phyloP scores from a whole-genome alignment of 2,797 vertebrate species.

The Notolepis coatsorum region DNA sequence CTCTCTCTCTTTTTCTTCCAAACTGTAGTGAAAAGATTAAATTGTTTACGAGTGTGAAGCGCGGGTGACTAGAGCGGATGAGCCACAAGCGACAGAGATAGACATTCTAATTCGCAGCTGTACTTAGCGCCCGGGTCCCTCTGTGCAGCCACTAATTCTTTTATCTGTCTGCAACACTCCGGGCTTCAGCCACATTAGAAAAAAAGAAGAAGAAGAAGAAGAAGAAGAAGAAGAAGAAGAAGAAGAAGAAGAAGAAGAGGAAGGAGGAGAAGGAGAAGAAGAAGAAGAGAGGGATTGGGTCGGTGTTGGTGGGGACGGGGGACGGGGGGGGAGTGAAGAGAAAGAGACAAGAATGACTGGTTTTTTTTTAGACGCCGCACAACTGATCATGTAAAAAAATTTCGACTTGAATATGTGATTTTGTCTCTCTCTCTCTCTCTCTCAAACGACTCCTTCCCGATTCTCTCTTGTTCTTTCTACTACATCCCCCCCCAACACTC shows the following conservation, averaged over 20 bases:
- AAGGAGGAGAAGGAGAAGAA: neutral
- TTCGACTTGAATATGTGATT: slow-evolving; percentile 94
- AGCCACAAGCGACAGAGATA: slow-evolving; percentile 97
- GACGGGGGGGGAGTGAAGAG: slow-evolving; percentile 74
- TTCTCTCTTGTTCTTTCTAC: slow-evolving; percentile 28
- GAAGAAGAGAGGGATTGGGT: neutral
- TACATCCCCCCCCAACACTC: neutral
- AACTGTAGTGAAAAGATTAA: slow-evolving; percentile 99
- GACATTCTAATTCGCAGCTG: slow-evolving; percentile 96
- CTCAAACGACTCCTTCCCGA: slow-evolving; percentile 9
- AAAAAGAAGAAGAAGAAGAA: slow-evolving; percentile 59
- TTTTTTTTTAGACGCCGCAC: slow-evolving; percentile 82
- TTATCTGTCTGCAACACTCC: slow-evolving; percentile 99
- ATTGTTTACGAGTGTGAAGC: slow-evolving; percentile 97
- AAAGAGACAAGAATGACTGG: slow-evolving; percentile 90
- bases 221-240: slow-evolving; percentile 1
- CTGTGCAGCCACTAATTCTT: slow-evolving; percentile 97
- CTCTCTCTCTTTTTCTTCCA: slow-evolving; percentile 69
- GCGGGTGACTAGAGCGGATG: slow-evolving; percentile 89
- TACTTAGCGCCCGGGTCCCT: slow-evolving; percentile 91
- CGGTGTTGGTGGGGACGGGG: too few species aligned
- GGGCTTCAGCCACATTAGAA: slow-evolving; percentile 94
- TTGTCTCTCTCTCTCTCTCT: slow-evolving; percentile 66
- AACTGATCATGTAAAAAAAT: slow-evolving; percentile 96
- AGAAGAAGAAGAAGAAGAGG: slow-evolving; percentile 19